Base-by-base conservation (phyloP, 2,113 vertebrate genomes). In the Coregonus clupeaformis region DNA sequence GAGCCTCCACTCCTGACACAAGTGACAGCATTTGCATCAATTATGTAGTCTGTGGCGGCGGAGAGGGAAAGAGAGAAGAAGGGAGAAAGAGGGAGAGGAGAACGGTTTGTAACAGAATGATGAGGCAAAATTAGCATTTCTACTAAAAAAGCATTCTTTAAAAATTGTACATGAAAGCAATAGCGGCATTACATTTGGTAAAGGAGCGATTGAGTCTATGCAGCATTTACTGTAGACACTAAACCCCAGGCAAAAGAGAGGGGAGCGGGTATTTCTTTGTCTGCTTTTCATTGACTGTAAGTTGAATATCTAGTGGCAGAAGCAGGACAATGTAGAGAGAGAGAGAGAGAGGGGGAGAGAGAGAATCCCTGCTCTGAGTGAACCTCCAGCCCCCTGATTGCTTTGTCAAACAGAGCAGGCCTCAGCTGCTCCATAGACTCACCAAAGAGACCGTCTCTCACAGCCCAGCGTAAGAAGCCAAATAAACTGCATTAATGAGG, bases 11-110 rank as follows among this genome's bases (percentile, higher is more conserved):
- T 91, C 91, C 90, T 92, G 95, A 95, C 95, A 94, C 87, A 88
- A 90, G 89, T 93, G 92, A 94, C 94, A 92, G 91, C 89, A 94
- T 95, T 94, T 95, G 89, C 95, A 97, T 97, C 95, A 96, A 97
- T 98, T 97, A 97, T 97, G 95, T 94, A 98, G 95, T 94, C 94
- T 90, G 90, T 42, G 81, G 94, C 93, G 89, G 90, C 36, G 92
- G 89, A 88, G 82, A 87, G 87, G 76, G 88, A 89, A 87, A 78
- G 87, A 88, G 90, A 89, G 87, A 90, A 84, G 86, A 87, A 20
- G 49, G 70, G 77, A 45, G 74, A 75, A 47, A 68, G 36, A 32
- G 69, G 42, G 20, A 36, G 62, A 71, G 84, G 49, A 84, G 86
- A 87, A 82, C 84, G 79, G 83, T 84, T 89, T 87, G 82, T 90